Evolutionary conservation across 2,797 vertebrate genomes (phyloP).

Genomic region (Thamnophis elegans): DNA sequence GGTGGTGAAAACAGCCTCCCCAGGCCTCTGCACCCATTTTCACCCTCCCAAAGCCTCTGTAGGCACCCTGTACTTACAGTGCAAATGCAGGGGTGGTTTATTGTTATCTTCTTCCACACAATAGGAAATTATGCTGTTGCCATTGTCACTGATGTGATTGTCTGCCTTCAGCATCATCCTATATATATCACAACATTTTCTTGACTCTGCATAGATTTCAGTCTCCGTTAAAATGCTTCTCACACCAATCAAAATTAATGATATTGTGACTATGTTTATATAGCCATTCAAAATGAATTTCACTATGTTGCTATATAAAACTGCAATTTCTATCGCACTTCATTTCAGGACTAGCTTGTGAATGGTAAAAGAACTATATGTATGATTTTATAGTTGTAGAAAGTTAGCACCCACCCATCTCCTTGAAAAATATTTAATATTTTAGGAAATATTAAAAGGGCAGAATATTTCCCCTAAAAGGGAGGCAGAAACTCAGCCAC

Average conservation of each 20-base stretch:
- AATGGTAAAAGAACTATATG: slow-evolving; percentile 20
- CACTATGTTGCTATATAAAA: not conserved
- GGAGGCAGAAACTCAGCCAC: too few relatives aligned
- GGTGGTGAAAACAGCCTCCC: too few relatives aligned
- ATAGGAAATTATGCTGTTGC: not conserved
- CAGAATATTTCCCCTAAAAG: too few relatives aligned
- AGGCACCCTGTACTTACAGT: too few relatives aligned
- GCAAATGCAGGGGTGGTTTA: not conserved
- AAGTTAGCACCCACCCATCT: too few relatives aligned
- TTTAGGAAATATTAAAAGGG: too few relatives aligned
- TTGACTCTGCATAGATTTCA: not conserved
- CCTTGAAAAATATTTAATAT: too few relatives aligned
- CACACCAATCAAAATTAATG: slow-evolving; percentile 28
- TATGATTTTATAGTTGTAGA: not conserved
- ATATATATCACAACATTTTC: not conserved
- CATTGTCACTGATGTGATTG: not conserved
- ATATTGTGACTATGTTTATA: not conserved
- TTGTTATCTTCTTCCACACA: not conserved
- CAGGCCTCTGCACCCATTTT: too few relatives aligned
- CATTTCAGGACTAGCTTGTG: slow-evolving; percentile 5
- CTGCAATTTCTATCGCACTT: slow-evolving; percentile 30
- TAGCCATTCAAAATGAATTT: not conserved
- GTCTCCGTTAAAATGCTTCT: not conserved
- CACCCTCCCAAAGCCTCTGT: too few relatives aligned
- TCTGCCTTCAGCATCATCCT: not conserved